Percentiles rank a stretch among this genome's conserved stretches.
Evolutionary conservation across 2,113 vertebrate species (phyloP).

Genomic region (Hirundichthys speculiger): DNA sequence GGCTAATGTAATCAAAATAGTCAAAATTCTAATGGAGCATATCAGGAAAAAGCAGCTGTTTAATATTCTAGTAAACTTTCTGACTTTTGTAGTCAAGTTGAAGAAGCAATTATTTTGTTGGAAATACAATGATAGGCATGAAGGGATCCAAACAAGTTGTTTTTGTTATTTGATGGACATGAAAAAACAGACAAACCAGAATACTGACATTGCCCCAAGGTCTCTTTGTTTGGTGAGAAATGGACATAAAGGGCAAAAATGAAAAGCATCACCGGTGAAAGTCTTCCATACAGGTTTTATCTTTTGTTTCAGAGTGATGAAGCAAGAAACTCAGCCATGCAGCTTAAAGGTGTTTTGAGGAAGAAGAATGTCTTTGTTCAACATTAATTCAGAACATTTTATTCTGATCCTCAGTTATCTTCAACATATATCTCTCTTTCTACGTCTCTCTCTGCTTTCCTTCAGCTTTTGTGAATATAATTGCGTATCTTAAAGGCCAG

Average conservation of each 20-base stretch:
- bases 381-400: slow-evolving; percentile 30
- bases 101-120: slow-evolving; percentile 23
- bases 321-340: slow-evolving; percentile 47
- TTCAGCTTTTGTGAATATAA: slow-evolving; percentile 27
- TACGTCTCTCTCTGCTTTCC: slow-evolving; percentile 10
- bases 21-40: background rate
- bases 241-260: slow-evolving; percentile 56
- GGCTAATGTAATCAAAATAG: background rate
- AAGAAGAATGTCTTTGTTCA: slow-evolving; percentile 1
- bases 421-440: background rate
- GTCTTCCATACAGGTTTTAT: slow-evolving; percentile 29
- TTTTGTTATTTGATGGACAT: slow-evolving; percentile 39
- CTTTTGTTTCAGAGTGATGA: slow-evolving; percentile 63
- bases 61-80: background rate
- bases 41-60: background rate
- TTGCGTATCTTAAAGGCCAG: slow-evolving; percentile 53
- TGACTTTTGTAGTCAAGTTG: slow-evolving; percentile 20
- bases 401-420: background rate
- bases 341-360: slow-evolving; percentile 33
- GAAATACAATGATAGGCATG: slow-evolving; percentile 12
- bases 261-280: slow-evolving; percentile 47
- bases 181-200: slow-evolving; percentile 22
- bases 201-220: slow-evolving; percentile 11
- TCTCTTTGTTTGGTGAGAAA: slow-evolving; percentile 46
- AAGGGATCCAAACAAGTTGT: slow-evolving; percentile 3